These are phyloP conservation scores for Prochilodus magdalenae DNA, from an alignment of 2,113 vertebrate species.

Conservation along the genomic window DNA sequence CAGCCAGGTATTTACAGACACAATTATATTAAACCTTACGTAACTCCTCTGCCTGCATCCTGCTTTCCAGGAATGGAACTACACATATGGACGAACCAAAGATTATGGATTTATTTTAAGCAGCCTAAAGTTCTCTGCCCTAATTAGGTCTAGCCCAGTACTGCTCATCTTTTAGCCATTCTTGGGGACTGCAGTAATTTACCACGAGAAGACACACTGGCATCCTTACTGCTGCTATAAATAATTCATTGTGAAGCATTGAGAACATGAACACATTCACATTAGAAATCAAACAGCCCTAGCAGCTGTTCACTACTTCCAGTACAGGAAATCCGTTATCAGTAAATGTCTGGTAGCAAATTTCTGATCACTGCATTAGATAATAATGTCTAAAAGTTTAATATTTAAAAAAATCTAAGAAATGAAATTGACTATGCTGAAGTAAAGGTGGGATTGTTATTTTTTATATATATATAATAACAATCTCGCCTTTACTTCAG, in stretches of 20 bases:
- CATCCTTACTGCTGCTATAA: neutral
- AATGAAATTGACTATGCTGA: no score
- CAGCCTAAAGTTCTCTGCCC: neutral
- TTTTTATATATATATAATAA: no score
- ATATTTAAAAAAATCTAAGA: no score
- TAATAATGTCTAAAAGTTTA: neutral
- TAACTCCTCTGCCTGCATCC: neutral
- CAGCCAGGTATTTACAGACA: constrained; percentile 28
- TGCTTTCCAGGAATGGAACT: constrained; percentile 35
- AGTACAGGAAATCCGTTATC: neutral
- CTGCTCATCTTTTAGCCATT: constrained; percentile 5
- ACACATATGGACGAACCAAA: constrained; percentile 6
- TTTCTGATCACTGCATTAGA: neutral
- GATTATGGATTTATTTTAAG: constrained; percentile 12
- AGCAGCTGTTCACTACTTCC: neutral
- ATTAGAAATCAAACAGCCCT: neutral
- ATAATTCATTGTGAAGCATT: neutral
- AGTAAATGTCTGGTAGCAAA: neutral
- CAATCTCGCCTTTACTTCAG: no score
- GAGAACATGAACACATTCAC: constrained; percentile 2
- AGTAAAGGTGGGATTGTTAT: no score
- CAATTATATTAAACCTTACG: constrained; percentile 22
- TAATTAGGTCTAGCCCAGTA: neutral
- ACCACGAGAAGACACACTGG: neutral
- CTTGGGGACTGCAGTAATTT: neutral